Evolutionary conservation across 2,797 vertebrate species (phyloP), one percentile per base, ranked within the genome.

Genomic region (Sorex maritimensis): DNA sequence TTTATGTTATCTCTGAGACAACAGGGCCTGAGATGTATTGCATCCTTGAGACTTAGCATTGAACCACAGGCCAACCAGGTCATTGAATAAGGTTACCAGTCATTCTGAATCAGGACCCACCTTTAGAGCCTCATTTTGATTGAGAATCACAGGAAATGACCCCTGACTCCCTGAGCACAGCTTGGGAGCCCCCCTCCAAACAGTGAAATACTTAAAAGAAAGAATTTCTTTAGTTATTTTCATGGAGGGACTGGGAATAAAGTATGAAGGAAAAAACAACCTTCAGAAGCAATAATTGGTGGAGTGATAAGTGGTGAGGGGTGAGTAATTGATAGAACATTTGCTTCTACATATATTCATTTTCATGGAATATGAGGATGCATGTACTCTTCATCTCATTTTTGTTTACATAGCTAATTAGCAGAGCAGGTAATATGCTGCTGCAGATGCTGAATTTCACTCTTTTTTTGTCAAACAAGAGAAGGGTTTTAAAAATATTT

Each of bases 331-430:
- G 68, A 34, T 63, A 12, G 30, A 38, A 24, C n/a, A 12, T 49
- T 69, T 81, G 17, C 44, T 81, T 91, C 78, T 81, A 24, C 24
- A 46, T 61, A 34, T 79, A 44, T 44, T 87, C 93, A 26, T 90
- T 90, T 94, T 90, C 65, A 21, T 81, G 15, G 23, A 88, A 49
- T 81, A 68, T 65, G 74, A 65, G 85, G 28, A 81, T 46, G 38
- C 0, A 65, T 8, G 30, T 26, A 72, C 4, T 55, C 30, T 61
- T 52, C 67, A 75, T 34, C 58, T 89, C 30, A 44, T 68, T 95
- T 86, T 52, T 80, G 9, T 88, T 83, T 88, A 23, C 63, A 23
- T 69, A 21, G 21, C 4, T 61, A 12, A 28, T 44, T 58, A 85
- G 78, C 30, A 78, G 73, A 93, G 15, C 21, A 73, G 41, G 38